phyloP scores from a whole-genome alignment of 2,888 invertebrate species.

The Drosophila cognata region DNA sequence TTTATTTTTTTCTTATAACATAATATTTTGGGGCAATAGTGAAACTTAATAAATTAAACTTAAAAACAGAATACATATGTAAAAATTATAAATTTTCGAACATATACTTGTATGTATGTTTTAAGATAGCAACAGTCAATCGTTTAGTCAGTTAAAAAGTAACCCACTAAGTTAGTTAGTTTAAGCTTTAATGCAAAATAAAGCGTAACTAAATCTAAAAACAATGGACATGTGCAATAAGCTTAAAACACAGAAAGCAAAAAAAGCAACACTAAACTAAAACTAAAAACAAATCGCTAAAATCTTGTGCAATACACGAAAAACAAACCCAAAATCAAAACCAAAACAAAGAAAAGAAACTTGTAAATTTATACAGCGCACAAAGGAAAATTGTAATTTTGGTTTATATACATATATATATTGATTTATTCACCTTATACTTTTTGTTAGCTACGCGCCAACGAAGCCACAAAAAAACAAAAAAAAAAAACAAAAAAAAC shows the following conservation, averaged over 20 bases:
- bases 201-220: conserved; percentile 36
- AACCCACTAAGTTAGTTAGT: conserved; percentile 49
- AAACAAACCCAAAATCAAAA: conserved; percentile 33
- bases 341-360: conserved; percentile 8
- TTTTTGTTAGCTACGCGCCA: conserved; percentile 45
- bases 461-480: conserved; percentile 57
- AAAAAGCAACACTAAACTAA: conserved; percentile 14
- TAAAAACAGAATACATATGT: conserved; percentile 30
- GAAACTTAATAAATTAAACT: conserved; percentile 56
- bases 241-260: conserved; percentile 29
- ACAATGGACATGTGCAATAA: conserved; percentile 59
- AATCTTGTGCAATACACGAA: conserved; percentile 44
- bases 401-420: conserved; percentile 6
- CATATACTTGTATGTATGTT: conserved; percentile 20
- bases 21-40: conserved; percentile 54
- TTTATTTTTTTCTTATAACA: conserved; percentile 2
- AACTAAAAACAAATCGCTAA: conserved; percentile 1
- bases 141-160: conserved; percentile 57
- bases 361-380: conserved; percentile 34
- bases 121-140: conserved; percentile 52
- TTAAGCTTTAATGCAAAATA: conserved; percentile 36
- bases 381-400: conserved; percentile 35
- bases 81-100: conserved; percentile 13
- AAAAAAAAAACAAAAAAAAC: conserved; percentile 36
- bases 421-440: conserved; percentile 13